phyloP scores from a whole-genome alignment of 1,140 invertebrate genomes.

The Archivesica marissinica region DNA sequence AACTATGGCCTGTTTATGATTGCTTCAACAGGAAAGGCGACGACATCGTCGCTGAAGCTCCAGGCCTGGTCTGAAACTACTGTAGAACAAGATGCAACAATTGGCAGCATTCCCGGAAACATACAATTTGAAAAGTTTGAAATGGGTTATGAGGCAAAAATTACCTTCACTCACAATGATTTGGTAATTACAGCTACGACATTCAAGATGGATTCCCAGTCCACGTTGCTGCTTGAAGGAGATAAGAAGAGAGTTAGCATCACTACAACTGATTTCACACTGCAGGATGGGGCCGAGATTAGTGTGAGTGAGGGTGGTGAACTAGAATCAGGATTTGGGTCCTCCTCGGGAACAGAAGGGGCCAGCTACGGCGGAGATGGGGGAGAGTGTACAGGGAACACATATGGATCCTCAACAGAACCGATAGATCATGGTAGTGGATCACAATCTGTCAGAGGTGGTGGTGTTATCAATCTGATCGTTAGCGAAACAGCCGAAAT shows the following conservation, averaged over 20 bases:
- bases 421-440: constrained; percentile 71
- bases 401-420: constrained; percentile 66
- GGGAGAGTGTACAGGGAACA: constrained; percentile 34
- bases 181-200: constrained; percentile 52
- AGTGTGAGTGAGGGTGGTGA: constrained; percentile 62
- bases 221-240: constrained; percentile 52
- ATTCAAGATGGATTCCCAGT: constrained; percentile 67
- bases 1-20: constrained; percentile 61
- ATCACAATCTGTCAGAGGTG: constrained; percentile 61
- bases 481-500: constrained; percentile 37
- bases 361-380: constrained; percentile 74
- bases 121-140: constrained; percentile 39
- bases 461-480: constrained; percentile 68
- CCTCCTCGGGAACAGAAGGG: constrained; percentile 53
- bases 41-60: constrained; percentile 26
- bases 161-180: constrained; percentile 63
- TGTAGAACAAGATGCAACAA: constrained; percentile 28
- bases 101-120: constrained; percentile 22
- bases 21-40: constrained; percentile 44
- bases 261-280: constrained; percentile 47
- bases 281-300: constrained; percentile 70
- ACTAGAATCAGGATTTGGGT: constrained; percentile 45
- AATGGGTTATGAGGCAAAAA: constrained; percentile 65
- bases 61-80: constrained; percentile 28
- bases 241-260: constrained; percentile 59